Evolutionary conservation across 2,113 vertebrate species (phyloP).

Genomic region (Cephalopterus ornatus): DNA sequence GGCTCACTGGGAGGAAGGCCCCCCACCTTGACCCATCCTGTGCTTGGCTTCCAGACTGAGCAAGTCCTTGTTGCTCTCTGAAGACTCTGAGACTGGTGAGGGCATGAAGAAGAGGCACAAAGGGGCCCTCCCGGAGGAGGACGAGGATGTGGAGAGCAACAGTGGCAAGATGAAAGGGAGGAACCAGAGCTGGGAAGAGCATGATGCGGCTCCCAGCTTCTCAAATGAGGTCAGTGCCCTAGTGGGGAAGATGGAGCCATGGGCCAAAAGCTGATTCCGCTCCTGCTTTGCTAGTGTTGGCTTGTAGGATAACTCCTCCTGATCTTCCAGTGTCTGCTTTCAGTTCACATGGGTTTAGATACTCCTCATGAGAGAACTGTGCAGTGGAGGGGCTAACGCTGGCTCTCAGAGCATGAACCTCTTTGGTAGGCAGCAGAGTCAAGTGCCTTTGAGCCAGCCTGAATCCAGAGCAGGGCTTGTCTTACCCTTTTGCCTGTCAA

Average conservation of each 20-base stretch:
- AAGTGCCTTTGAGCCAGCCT: background rate
- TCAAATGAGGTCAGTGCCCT: slow-evolving; percentile 82
- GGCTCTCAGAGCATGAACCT: background rate
- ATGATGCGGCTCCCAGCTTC: slow-evolving; percentile 78
- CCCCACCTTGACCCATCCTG: slow-evolving; percentile 16
- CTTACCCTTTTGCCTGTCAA: background rate
- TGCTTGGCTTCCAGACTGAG: slow-evolving; percentile 81
- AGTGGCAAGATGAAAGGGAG: slow-evolving; percentile 80
- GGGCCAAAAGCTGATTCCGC: background rate
- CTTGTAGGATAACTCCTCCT: background rate
- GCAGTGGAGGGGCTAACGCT: background rate
- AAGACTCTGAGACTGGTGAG: slow-evolving; percentile 88
- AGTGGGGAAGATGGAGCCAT: background rate
- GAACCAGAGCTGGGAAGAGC: slow-evolving; percentile 86
- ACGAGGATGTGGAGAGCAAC: slow-evolving; percentile 78
- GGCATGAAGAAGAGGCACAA: slow-evolving; percentile 85
- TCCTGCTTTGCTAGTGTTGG: background rate
- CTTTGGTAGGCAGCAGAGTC: background rate
- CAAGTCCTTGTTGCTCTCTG: slow-evolving; percentile 84
- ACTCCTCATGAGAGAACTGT: background rate
- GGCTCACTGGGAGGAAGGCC: background rate
- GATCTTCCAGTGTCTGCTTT: background rate
- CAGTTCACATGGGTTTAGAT: background rate
- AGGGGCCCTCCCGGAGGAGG: slow-evolving; percentile 79
- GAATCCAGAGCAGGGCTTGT: background rate